phyloP scores from a whole-genome alignment of 2,888 invertebrate species.

The Lasioglossum calceatum region DNA sequence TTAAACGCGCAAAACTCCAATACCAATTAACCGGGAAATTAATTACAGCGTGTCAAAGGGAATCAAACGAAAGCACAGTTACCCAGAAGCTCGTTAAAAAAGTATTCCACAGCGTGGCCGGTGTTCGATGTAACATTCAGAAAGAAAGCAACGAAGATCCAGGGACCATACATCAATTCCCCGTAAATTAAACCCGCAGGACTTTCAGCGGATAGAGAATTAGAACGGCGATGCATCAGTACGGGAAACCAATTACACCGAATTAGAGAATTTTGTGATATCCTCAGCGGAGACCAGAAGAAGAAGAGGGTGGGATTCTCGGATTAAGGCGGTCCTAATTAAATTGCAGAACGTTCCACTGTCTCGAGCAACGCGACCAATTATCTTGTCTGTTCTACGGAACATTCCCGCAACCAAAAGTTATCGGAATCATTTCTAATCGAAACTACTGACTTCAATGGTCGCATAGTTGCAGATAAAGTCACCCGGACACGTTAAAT shows the following conservation, averaged over 20 bases:
- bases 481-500: background rate
- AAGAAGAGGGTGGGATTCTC: constrained; percentile 9
- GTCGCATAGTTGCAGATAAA: background rate
- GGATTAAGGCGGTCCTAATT: constrained; percentile 54
- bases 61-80: background rate
- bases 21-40: background rate
- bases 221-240: constrained; percentile 15
- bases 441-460: background rate
- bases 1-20: background rate
- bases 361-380: background rate
- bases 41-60: background rate
- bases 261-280: constrained; percentile 25
- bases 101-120: background rate
- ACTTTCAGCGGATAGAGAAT: constrained; percentile 2
- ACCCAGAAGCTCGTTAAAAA: background rate
- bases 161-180: background rate
- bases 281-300: background rate
- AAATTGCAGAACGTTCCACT: constrained; percentile 40
- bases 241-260: constrained; percentile 36
- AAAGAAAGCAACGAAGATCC: background rate
- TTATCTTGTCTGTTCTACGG: constrained; percentile 19
- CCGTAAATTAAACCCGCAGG: background rate
- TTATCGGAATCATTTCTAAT: constrained; percentile 3
- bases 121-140: background rate
- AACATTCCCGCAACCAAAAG: background rate